phyloP scores from a whole-genome alignment of 2,113 vertebrate species.

The Nanorana parkeri region DNA sequence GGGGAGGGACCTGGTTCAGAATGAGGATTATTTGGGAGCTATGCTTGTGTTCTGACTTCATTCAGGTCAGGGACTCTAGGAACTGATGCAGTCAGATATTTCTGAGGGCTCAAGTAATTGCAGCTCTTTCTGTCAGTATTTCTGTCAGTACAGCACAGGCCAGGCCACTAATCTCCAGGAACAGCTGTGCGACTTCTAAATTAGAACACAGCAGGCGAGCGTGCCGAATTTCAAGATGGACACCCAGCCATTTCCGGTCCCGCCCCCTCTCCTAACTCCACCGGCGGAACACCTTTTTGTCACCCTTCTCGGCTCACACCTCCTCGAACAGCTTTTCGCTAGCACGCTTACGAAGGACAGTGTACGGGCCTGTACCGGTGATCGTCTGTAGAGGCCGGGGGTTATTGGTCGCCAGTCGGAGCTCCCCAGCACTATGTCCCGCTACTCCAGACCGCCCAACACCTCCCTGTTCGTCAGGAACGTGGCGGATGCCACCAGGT shows the following conservation, averaged over 20 bases:
- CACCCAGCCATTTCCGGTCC: not conserved
- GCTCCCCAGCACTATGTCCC: constrained; percentile 64
- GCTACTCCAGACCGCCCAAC: constrained; percentile 73
- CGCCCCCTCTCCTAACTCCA: not conserved
- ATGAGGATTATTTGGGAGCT: too few species aligned
- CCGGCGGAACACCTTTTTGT: too few species aligned
- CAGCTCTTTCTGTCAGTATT: too few species aligned
- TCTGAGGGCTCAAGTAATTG: too few species aligned
- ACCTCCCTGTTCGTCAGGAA: constrained; percentile 74
- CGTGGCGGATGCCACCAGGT: constrained; percentile 73
- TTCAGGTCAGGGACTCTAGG: too few species aligned
- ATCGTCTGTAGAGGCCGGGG: not conserved
- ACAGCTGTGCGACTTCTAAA: rapidly evolving
- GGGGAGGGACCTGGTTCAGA: too few species aligned
- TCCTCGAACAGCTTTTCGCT: not conserved
- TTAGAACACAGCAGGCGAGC: too few species aligned
- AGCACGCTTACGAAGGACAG: not conserved
- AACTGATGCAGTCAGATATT: too few species aligned
- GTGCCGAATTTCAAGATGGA: not conserved
- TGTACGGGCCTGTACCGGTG: not conserved
- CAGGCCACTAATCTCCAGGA: too few species aligned
- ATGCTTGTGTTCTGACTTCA: too few species aligned
- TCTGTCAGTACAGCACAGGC: too few species aligned
- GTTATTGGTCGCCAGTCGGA: not conserved
- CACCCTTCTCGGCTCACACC: not conserved